Conservation (phyloP, 2,797 vertebrate genomes). For the Micropoecilia bifurca region DNA sequence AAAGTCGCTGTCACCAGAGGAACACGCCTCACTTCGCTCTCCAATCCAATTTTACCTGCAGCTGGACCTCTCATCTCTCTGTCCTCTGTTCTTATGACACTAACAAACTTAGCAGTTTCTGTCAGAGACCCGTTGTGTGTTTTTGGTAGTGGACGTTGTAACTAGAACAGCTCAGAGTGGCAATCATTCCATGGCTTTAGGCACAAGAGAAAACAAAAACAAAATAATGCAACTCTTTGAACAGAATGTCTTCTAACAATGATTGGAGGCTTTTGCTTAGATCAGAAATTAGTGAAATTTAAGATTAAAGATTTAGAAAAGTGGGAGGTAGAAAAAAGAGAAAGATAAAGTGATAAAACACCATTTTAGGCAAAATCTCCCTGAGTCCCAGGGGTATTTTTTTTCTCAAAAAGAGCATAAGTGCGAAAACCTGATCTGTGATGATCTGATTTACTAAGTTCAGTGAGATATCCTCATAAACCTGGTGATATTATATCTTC, state of each 20-base stretch:
- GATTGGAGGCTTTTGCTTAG: not conserved
- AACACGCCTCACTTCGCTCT: not conserved
- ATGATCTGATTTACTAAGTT: not conserved
- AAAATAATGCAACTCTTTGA: not conserved
- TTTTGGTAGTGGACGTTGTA: too few species aligned
- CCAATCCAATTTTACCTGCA: not conserved
- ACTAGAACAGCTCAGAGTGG: not conserved
- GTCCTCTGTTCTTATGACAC: not conserved
- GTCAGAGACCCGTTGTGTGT: not conserved
- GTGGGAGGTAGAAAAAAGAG: not conserved
- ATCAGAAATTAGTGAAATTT: not conserved
- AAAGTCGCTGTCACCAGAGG: too few species aligned
- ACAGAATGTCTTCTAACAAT: not conserved
- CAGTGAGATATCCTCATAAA: not conserved
- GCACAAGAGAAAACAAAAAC: not conserved
- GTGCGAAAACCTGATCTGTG: not conserved
- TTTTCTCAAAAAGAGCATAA: not conserved
- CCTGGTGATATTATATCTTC: not conserved
- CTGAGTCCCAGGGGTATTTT: constrained; percentile 12
- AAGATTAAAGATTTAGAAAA: constrained; percentile 4
- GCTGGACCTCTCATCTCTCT: not conserved
- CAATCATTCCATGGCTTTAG: constrained; percentile 1
- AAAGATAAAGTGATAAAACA: constrained; percentile 2
- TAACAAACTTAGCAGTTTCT: not conserved
- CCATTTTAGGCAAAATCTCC: constrained; percentile 28